Conservation (phyloP, 2,888 invertebrate genomes). For the Agrotis puta region DNA sequence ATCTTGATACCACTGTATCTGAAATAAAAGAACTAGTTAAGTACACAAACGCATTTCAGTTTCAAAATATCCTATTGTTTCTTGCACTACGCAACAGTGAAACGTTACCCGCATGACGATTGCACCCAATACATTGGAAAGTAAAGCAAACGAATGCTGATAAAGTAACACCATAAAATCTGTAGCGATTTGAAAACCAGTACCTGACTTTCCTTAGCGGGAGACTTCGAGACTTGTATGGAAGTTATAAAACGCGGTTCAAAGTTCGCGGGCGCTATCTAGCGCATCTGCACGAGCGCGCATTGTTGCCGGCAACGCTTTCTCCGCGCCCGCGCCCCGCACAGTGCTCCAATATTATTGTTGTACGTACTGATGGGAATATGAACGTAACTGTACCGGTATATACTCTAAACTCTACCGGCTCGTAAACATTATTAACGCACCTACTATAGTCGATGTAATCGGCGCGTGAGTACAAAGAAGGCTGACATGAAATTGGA, state of each 20-base stretch:
- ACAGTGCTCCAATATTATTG: slow-evolving; percentile 71
- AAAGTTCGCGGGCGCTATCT: slow-evolving; percentile 74
- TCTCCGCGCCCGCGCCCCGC: slow-evolving; percentile 67
- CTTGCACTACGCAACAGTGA: slow-evolving; percentile 53
- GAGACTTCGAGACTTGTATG: slow-evolving; percentile 58
- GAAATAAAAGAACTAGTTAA: slow-evolving; percentile 42
- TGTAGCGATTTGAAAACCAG: slow-evolving; percentile 61
- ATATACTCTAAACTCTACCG: too few species aligned
- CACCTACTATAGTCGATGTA: slow-evolving; percentile 40
- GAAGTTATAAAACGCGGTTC: slow-evolving; percentile 69
- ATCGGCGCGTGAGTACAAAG: slow-evolving; percentile 32
- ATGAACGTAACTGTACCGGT: slow-evolving; percentile 61
- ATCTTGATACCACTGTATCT: slow-evolving; percentile 48
- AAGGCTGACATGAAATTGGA: neutral
- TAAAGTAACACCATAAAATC: slow-evolving; percentile 59
- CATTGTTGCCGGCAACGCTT: slow-evolving; percentile 73
- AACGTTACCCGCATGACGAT: slow-evolving; percentile 58
- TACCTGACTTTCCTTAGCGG: slow-evolving; percentile 55
- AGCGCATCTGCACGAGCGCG: slow-evolving; percentile 71
- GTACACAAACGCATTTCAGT: slow-evolving; percentile 55
- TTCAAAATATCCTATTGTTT: slow-evolving; percentile 65
- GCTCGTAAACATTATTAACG: slow-evolving; percentile 62
- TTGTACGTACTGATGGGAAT: slow-evolving; percentile 66
- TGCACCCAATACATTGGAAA: slow-evolving; percentile 62
- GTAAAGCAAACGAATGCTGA: slow-evolving; percentile 55